Percentiles rank a stretch among this genome's conserved stretches.
Evolutionary conservation across 2,113 vertebrate species (phyloP).

Genomic region (Oostethus manadensis): DNA sequence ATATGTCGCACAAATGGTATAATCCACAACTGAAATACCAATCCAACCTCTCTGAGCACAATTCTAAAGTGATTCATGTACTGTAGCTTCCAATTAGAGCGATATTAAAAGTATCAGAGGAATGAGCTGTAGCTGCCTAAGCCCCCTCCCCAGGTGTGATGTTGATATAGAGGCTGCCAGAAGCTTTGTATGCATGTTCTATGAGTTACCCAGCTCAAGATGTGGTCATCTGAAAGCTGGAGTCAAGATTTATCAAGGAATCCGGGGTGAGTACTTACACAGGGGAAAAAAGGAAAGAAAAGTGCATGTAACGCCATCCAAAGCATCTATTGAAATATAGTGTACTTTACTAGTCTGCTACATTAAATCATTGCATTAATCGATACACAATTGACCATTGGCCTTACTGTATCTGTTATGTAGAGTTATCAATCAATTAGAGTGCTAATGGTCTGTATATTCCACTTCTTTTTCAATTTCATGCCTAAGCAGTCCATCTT

Average conservation of each 20-base stretch:
- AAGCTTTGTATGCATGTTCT: neutral
- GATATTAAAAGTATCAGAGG: neutral
- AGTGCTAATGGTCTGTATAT: slow-evolving; percentile 29
- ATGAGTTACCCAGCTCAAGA: neutral
- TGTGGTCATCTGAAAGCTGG: neutral
- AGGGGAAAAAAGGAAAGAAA: neutral
- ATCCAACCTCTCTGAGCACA: neutral
- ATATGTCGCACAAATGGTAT: neutral
- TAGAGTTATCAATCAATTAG: slow-evolving; percentile 22
- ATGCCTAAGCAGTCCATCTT: slow-evolving; percentile 53
- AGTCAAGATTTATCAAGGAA: neutral
- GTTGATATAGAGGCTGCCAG: neutral
- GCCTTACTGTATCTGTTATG: slow-evolving; percentile 3
- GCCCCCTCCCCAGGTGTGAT: neutral
- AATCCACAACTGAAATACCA: neutral
- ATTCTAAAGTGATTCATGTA: neutral
- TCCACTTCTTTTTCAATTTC: slow-evolving; percentile 63
- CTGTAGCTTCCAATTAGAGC: neutral
- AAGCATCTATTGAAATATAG: neutral
- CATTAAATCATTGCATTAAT: neutral
- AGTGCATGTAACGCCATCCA: neutral
- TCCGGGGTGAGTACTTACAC: neutral
- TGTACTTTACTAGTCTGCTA: neutral
- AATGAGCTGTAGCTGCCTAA: neutral
- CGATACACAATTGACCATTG: neutral